phyloP scores from a whole-genome alignment of 1,140 invertebrate species.

The Drosophila subpulchrella region DNA sequence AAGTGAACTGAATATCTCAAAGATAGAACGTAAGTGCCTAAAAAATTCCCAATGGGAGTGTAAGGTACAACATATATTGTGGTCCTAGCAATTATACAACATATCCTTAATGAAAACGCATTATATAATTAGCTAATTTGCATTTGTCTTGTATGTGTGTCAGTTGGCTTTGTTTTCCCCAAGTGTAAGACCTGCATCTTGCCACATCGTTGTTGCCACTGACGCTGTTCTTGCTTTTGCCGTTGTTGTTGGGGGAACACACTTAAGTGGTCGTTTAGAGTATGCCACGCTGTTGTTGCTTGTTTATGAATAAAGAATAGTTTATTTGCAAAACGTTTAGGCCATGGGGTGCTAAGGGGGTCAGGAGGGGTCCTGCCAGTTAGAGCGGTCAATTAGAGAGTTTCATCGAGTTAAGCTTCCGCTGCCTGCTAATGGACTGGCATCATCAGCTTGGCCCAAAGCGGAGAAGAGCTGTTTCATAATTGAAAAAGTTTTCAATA shows the following conservation, averaged over 20 bases:
- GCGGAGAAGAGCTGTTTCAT: slow-evolving; percentile 36
- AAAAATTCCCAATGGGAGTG: too few relatives aligned
- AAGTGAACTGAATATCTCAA: too few relatives aligned
- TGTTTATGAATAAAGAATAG: slow-evolving; percentile 83
- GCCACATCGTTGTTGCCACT: slow-evolving; percentile 50
- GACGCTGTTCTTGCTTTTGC: slow-evolving; percentile 15
- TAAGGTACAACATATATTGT: too few relatives aligned
- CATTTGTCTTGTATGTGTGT: not conserved
- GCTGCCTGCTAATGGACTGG: slow-evolving; percentile 39
- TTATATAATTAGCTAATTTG: too few relatives aligned
- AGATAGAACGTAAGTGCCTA: too few relatives aligned
- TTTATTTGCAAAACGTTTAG: slow-evolving; percentile 82
- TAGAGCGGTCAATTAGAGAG: slow-evolving; percentile 40
- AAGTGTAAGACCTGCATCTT: slow-evolving; percentile 45
- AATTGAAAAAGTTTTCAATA: slow-evolving; percentile 55
- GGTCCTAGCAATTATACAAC: too few relatives aligned
- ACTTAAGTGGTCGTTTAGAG: slow-evolving; percentile 81
- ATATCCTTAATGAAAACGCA: too few relatives aligned
- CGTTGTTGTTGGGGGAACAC: slow-evolving; percentile 60
- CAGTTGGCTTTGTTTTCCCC: not conserved
- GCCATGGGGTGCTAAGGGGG: slow-evolving; percentile 18
- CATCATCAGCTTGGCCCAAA: slow-evolving; percentile 1
- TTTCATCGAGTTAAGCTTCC: slow-evolving; percentile 44
- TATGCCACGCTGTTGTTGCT: slow-evolving; percentile 65
- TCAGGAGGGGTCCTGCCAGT: not conserved